A percentile compares a stretch with the other conserved stretches of the same genome.
Conservation (phyloP, 2,888 invertebrate species). For the Drosophila helvetica region DNA sequence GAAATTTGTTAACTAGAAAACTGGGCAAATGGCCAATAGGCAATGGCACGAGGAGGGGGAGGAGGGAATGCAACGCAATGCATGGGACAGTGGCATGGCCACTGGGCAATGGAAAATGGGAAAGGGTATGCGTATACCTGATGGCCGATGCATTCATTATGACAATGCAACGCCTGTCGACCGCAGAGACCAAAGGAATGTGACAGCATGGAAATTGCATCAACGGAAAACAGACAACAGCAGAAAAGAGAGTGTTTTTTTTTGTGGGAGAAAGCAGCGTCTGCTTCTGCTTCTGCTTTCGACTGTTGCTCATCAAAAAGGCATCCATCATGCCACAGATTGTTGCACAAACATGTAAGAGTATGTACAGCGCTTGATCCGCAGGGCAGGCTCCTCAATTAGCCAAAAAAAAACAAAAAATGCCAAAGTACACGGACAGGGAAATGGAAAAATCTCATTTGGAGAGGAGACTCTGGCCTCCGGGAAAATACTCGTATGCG, state of each 20-base stretch:
- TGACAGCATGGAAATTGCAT: conserved; percentile 57
- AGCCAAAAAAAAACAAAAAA: neutral
- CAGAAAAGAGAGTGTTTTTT: conserved; percentile 39
- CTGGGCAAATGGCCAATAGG: conserved; percentile 41
- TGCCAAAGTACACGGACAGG: neutral
- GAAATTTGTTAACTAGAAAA: conserved; percentile 51
- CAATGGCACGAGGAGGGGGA: conserved; percentile 19
- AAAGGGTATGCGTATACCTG: neutral
- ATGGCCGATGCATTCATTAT: conserved; percentile 59
- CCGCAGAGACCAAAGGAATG: conserved; percentile 72
- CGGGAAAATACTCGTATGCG: too few species aligned
- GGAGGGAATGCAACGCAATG: neutral
- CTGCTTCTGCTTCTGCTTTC: too few species aligned
- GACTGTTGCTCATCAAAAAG: neutral
- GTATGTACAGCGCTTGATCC: neutral
- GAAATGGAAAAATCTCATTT: neutral
- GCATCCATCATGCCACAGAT: conserved; percentile 1
- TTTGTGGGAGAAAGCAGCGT: conserved; percentile 12
- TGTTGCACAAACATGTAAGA: neutral
- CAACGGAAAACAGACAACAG: neutral
- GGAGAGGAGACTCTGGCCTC: neutral
- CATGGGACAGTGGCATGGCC: neutral
- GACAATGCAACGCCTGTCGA: conserved; percentile 36
- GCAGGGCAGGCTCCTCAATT: neutral
- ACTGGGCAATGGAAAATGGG: neutral